Evolutionary conservation across 2,888 invertebrate genomes (phyloP).

Genomic region (Parapristionchus giblindavisi): DNA sequence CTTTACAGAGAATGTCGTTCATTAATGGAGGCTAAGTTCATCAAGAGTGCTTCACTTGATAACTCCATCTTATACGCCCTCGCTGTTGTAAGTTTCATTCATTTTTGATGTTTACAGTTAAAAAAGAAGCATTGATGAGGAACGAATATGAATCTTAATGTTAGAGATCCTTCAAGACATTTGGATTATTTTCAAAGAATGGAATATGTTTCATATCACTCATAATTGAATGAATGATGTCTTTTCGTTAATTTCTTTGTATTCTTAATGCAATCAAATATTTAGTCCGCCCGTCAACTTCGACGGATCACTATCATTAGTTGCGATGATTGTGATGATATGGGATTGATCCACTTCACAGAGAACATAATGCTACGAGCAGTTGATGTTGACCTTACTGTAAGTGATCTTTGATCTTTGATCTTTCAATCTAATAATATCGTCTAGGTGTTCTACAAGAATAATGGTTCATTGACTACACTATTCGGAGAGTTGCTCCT

Average conservation of each 20-base stretch:
- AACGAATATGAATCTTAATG: no score
- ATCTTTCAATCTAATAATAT: neutral
- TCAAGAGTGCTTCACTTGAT: neutral
- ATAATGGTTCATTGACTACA: neutral
- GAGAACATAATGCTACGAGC: neutral
- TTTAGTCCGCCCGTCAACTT: no score
- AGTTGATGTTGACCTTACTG: neutral
- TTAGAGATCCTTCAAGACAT: no score
- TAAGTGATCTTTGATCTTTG: neutral
- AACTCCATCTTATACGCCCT: neutral
- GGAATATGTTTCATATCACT: no score
- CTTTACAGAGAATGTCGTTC: neutral
- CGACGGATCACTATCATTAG: slow-evolving; percentile 8
- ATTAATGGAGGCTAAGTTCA: slow-evolving; percentile 24
- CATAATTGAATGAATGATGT: no score
- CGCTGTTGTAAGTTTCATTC: neutral
- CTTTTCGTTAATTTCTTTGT: no score
- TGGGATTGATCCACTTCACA: slow-evolving; percentile 10
- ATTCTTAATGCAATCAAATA: no score
- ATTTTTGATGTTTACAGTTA: no score
- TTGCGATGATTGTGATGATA: neutral
- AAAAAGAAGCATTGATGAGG: no score
- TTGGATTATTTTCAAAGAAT: no score
- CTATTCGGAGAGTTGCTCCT: slow-evolving; percentile 12
- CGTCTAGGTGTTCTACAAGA: slow-evolving; percentile 30